A percentile compares a stretch with the other conserved stretches of the same genome.
Conservation (phyloP, 2,797 vertebrate species). For the Centropyge bicolor region DNA sequence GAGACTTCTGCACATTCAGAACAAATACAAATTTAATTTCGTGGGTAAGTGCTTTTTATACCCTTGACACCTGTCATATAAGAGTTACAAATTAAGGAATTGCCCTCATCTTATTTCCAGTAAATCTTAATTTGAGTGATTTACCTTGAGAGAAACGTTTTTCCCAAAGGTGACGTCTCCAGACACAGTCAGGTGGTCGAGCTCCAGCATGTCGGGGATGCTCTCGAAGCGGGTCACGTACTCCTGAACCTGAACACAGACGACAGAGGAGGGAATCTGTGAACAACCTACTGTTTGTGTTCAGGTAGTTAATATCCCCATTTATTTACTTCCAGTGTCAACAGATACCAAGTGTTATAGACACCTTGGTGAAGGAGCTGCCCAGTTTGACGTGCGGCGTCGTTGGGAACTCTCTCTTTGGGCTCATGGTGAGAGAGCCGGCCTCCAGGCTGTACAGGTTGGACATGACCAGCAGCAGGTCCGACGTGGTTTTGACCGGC, state of each 20-base stretch:
- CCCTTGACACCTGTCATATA: not conserved
- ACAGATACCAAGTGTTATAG: too few species aligned
- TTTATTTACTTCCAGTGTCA: too few species aligned
- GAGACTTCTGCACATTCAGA: not conserved
- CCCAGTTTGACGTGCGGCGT: slow-evolving; percentile 98
- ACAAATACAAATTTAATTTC: not conserved
- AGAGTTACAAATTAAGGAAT: too few species aligned
- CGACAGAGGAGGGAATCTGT: not conserved
- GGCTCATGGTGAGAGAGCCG: slow-evolving; percentile 96
- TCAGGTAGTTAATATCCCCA: not conserved
- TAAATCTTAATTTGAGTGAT: rapidly evolving
- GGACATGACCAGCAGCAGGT: slow-evolving; percentile 98
- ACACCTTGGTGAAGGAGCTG: slow-evolving; percentile 97
- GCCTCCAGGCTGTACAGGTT: slow-evolving; percentile 98
- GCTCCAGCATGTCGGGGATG: slow-evolving; percentile 98
- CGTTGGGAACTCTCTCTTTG: slow-evolving; percentile 95
- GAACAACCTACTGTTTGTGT: too few species aligned
- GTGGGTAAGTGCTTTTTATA: not conserved
- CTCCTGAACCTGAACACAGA: slow-evolving; percentile 91
- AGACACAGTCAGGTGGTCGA: slow-evolving; percentile 98
- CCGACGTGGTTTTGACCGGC: slow-evolving; percentile 98
- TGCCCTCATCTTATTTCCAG: not conserved
- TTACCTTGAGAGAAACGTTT: slow-evolving; percentile 95
- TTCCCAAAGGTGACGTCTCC: slow-evolving; percentile 99
- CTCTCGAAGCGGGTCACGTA: slow-evolving; percentile 96